Conservation (phyloP, 2,113 vertebrate species). For the Cheilinus undulatus region DNA sequence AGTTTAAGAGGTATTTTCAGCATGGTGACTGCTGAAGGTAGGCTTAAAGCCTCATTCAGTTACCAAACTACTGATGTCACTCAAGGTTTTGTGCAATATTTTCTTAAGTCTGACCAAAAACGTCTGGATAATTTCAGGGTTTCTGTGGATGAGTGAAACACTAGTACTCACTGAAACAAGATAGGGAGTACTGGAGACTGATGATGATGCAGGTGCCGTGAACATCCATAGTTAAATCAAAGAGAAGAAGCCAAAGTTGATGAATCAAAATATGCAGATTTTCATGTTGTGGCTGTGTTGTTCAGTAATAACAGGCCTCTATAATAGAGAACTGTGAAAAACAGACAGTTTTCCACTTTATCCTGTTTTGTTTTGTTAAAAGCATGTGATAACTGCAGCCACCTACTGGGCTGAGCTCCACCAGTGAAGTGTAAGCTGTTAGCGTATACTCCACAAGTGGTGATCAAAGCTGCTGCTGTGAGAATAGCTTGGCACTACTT, state of each 20-base stretch:
- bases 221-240: too few species aligned
- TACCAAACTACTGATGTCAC: too few species aligned
- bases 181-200: too few species aligned
- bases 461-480: slow-evolving; percentile 67
- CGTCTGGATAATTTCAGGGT: too few species aligned
- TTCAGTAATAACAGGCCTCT: slow-evolving; percentile 3
- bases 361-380: slow-evolving; percentile 45
- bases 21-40: too few species aligned
- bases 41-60: too few species aligned
- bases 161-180: too few species aligned
- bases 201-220: too few species aligned
- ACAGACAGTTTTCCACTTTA: slow-evolving; percentile 28
- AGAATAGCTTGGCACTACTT: slow-evolving; percentile 70
- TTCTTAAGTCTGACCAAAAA: too few species aligned
- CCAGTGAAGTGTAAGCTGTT: slow-evolving; percentile 39
- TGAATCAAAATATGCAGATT: slow-evolving; percentile 22
- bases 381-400: slow-evolving; percentile 24
- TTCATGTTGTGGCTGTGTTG: background rate
- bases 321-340: slow-evolving; percentile 10
- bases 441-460: slow-evolving; percentile 57
- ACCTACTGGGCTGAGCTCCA: slow-evolving; percentile 10
- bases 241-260: background rate
- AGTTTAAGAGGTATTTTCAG: too few species aligned
- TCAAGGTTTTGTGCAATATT: too few species aligned
- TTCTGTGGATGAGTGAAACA: too few species aligned